Percentiles rank a stretch among this genome's conserved stretches.
Conservation (phyloP, 2,113 vertebrate genomes). For the Perca flavescens region DNA sequence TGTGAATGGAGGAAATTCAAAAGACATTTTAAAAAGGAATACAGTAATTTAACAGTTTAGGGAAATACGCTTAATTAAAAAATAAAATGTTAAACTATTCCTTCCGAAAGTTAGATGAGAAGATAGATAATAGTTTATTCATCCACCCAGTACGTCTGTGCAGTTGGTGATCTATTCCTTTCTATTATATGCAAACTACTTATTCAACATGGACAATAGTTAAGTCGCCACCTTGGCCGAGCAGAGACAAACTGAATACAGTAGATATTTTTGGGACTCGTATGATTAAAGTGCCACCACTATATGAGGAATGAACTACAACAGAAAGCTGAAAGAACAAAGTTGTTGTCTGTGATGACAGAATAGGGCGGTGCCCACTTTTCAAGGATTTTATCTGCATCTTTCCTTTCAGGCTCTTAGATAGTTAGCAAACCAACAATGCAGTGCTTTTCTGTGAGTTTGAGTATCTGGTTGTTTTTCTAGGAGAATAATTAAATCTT, state of each 20-base stretch:
- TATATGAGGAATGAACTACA: not conserved
- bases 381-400: not conserved
- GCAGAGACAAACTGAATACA: not conserved
- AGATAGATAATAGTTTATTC: not conserved
- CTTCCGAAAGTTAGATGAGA: not conserved
- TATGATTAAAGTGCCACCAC: not conserved
- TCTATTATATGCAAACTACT: not conserved
- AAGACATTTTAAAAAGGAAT: not conserved
- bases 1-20: not conserved
- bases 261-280: not conserved
- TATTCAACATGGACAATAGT: not conserved
- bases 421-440: not conserved
- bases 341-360: not conserved
- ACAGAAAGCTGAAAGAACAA: not conserved
- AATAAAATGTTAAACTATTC: too few species aligned
- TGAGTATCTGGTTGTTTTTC: not conserved
- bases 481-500: constrained; percentile 31
- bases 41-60: not conserved
- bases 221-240: not conserved
- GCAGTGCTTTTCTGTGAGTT: not conserved
- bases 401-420: not conserved
- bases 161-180: not conserved
- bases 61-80: not conserved
- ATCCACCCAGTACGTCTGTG: not conserved
- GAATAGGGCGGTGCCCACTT: not conserved